Percentiles rank a stretch among this genome's conserved stretches.
Evolutionary conservation across 2,888 invertebrate genomes (phyloP).

Genomic region (Acanthoscelides obtectus): DNA sequence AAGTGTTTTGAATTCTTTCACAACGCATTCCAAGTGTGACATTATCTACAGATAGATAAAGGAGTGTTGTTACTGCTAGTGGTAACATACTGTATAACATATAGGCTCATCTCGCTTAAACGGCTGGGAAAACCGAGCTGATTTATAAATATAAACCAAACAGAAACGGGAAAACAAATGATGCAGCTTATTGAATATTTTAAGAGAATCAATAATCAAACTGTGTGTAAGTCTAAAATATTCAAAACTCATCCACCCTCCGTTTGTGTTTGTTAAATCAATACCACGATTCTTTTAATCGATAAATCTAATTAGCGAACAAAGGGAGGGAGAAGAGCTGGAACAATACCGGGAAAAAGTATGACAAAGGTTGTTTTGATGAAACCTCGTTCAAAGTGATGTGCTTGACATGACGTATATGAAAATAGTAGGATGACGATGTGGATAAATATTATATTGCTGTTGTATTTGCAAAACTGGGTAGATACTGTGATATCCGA

Average conservation of each 20-base stretch:
- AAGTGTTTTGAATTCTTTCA: no score
- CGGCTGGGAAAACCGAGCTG: no score
- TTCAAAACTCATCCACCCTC: background rate
- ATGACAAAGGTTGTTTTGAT: background rate
- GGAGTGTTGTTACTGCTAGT: no score
- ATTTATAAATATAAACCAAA: no score
- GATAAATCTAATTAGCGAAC: background rate
- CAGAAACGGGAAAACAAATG: background rate
- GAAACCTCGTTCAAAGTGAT: background rate
- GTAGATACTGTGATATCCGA: no score
- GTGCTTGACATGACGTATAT: background rate
- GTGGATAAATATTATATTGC: background rate
- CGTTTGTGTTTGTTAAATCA: background rate
- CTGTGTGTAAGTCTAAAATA: background rate
- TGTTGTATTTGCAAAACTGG: no score
- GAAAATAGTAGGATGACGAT: background rate
- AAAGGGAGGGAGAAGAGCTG: background rate
- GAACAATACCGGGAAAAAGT: background rate
- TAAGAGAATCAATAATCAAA: background rate
- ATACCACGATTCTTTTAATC: background rate
- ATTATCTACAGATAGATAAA: no score
- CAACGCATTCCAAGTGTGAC: no score
- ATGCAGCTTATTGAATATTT: background rate
- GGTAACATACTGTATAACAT: no score
- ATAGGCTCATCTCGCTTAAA: no score